These are phyloP conservation scores for Thaumatotibia leucotreta DNA, from an alignment of 1,140 invertebrate species.

Conservation along the genomic window DNA sequence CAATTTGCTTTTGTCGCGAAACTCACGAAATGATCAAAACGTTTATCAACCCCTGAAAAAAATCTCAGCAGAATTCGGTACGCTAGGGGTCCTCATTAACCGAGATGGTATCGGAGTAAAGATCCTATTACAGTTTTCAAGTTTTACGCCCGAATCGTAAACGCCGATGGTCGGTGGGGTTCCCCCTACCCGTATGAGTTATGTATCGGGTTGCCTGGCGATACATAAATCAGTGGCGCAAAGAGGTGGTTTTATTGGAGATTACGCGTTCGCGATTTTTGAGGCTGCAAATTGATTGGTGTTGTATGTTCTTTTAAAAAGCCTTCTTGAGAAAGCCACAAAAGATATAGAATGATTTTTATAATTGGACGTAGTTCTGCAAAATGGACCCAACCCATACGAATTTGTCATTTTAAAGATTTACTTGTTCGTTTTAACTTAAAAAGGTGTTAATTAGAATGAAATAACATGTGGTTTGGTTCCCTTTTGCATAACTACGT, in stretches of 20 bases:
- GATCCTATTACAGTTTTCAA: conserved; percentile 22
- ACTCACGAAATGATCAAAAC: not conserved
- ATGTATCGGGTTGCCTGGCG: conserved; percentile 24
- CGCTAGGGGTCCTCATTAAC: not conserved
- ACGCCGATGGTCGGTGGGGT: conserved; percentile 10
- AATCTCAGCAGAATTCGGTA: not conserved
- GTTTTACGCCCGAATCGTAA: conserved; percentile 38
- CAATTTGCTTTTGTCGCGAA: not conserved
- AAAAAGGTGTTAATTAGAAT: too few species aligned
- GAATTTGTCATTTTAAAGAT: too few species aligned
- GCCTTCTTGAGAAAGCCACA: too few species aligned
- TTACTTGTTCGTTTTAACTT: too few species aligned
- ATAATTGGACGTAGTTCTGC: too few species aligned
- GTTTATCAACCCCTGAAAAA: not conserved
- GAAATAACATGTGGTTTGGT: too few species aligned
- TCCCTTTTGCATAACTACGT: too few species aligned
- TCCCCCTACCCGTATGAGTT: conserved; percentile 26
- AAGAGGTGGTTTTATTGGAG: conserved; percentile 23
- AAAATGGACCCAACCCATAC: too few species aligned
- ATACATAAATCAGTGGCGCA: conserved; percentile 42
- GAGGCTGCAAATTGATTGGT: conserved; percentile 22
- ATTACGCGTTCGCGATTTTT: conserved; percentile 23
- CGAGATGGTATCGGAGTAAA: not conserved
- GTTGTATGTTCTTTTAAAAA: not conserved
- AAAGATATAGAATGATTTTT: too few species aligned